Evolutionary conservation across 2,888 invertebrate species (phyloP).

Genomic region (Lasioglossum marginatum): DNA sequence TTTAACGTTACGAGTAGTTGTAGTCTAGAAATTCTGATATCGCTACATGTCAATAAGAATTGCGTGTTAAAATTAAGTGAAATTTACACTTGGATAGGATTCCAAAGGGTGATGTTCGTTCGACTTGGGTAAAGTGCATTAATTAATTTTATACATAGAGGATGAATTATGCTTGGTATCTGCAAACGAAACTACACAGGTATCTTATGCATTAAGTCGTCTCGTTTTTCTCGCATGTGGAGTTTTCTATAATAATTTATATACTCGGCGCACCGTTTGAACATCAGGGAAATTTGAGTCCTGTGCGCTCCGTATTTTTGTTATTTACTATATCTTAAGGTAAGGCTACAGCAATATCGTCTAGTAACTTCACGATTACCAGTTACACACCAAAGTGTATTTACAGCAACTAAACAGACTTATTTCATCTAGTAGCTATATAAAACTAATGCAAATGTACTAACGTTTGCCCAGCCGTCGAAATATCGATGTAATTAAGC

Average conservation of each 20-base stretch:
- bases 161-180: conserved; percentile 20
- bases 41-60: conserved; percentile 4
- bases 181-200: not conserved
- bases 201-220: conserved; percentile 14
- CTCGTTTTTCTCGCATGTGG: conserved; percentile 5
- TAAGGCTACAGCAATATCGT: conserved; percentile 67
- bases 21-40: not conserved
- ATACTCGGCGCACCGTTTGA: conserved; percentile 2
- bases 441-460: conserved; percentile 64
- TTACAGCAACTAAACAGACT: conserved; percentile 65
- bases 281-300: conserved; percentile 50
- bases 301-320: conserved; percentile 52
- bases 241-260: conserved; percentile 16
- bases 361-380: conserved; percentile 66
- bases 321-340: conserved; percentile 54
- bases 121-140: conserved; percentile 10
- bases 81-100: conserved; percentile 4
- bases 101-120: conserved; percentile 4
- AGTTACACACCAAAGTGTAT: conserved; percentile 70
- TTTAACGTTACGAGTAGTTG: conserved; percentile 16
- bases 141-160: conserved; percentile 10
- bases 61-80: conserved; percentile 23
- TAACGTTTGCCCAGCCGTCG: conserved; percentile 73
- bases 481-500: conserved; percentile 72
- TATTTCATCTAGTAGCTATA: conserved; percentile 70